phyloP scores from a whole-genome alignment of 2,113 vertebrate species.

The Thamnaconus septentrionalis region DNA sequence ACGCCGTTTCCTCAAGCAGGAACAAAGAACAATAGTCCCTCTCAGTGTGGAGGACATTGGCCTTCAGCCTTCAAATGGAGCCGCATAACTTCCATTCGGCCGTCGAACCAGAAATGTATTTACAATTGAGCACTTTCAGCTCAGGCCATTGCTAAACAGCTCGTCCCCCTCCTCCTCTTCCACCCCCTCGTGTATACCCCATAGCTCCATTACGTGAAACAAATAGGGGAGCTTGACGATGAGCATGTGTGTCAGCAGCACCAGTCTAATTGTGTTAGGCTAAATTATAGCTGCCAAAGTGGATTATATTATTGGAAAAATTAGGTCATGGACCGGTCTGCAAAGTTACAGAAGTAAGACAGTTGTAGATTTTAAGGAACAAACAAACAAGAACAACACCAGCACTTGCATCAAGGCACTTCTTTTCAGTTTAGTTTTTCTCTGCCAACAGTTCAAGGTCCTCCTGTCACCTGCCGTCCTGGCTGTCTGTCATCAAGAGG shows the following conservation, averaged over 20 bases:
- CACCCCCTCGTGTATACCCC: conserved; percentile 5
- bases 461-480: conserved; percentile 42
- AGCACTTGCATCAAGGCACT: not conserved
- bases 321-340: not conserved
- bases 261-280: conserved; percentile 45
- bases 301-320: conserved; percentile 46
- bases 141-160: conserved; percentile 3
- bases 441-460: conserved; percentile 35
- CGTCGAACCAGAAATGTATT: conserved; percentile 39
- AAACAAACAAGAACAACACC: too few species aligned
- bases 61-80: conserved; percentile 45
- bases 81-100: conserved; percentile 47
- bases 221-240: conserved; percentile 43
- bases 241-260: conserved; percentile 50
- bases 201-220: conserved; percentile 42
- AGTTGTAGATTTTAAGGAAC: too few species aligned
- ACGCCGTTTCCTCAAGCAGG: conserved; percentile 66
- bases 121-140: conserved; percentile 33
- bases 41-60: conserved; percentile 53
- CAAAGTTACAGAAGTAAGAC: too few species aligned
- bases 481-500: conserved; percentile 54
- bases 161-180: not conserved
- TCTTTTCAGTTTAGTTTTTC: conserved; percentile 15
- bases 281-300: conserved; percentile 43
- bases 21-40: conserved; percentile 74